phyloP scores from a whole-genome alignment of 2,113 vertebrate genomes.

The Vidua chalybeata region DNA sequence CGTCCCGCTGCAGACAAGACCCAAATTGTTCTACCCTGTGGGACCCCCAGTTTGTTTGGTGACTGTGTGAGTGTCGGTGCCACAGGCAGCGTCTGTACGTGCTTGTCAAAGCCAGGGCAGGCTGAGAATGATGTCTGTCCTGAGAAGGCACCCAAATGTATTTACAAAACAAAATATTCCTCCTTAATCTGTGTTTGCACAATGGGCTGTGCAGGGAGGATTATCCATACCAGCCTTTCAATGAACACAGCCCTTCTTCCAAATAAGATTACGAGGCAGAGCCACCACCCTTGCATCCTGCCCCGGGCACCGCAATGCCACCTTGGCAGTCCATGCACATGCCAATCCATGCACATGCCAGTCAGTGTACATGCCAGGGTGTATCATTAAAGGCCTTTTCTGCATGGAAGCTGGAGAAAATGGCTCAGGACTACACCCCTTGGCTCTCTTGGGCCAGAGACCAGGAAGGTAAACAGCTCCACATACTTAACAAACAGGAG shows the following conservation, averaged over 20 bases:
- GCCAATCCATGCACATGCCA: rapidly evolving
- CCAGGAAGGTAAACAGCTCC: background rate
- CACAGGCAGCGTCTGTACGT: background rate
- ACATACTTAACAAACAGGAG: background rate
- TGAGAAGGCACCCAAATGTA: background rate
- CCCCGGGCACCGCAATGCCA: rapidly evolving
- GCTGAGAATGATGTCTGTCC: background rate
- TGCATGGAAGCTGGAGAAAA: background rate
- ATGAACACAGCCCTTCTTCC: background rate
- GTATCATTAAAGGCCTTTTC: background rate
- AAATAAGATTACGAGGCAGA: background rate
- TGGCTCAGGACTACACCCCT: background rate
- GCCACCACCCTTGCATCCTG: background rate
- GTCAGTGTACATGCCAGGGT: rapidly evolving
- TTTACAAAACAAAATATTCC: background rate
- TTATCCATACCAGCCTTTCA: background rate
- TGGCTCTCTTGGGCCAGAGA: background rate
- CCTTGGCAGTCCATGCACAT: rapidly evolving
- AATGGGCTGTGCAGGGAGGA: background rate
- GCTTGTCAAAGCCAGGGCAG: background rate
- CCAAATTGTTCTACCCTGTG: background rate
- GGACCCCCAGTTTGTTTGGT: rapidly evolving
- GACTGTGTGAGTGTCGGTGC: background rate
- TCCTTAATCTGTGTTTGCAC: background rate
- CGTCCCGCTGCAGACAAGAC: background rate